Evolutionary conservation across 2,113 vertebrate species (phyloP), one percentile per base, ranked within the genome.

Genomic region (Struthidea cinerea): DNA sequence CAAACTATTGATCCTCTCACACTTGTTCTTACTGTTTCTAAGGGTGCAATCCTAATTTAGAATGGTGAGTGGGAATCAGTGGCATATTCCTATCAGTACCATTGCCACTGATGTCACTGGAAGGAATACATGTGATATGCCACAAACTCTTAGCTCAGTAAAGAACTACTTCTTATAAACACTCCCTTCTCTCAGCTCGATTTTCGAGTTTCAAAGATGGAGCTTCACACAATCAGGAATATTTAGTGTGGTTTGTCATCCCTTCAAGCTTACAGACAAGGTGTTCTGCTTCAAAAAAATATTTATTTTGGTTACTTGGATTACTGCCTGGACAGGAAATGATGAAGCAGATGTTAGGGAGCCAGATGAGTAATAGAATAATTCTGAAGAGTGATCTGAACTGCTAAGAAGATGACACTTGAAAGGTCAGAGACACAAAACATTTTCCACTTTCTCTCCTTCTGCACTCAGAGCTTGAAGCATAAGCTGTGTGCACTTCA

Each of bases 241-340:
- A 92, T 96, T 96, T 94, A 91, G 52, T 91, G 78, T 46, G 27
- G 61, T 63, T 94, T 97, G 19, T 87, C 77, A 94, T 89, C 64
- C 68, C 77, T 81, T 39, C 42, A 85, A 91, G 70, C 41, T 93
- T 91, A 93, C 87, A 85, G 89, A 84, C 65, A 96, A 97, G 86
- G 69, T 97, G 61, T 83, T 83, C 80, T 94, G 33, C 50, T 94
- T 97, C 61, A 89, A 88, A 94, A 94, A 95, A 96, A 68, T 37
- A 89, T 80, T 93, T 96, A 93, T 95, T 94, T 93, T 96, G 64
- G 75, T 93, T 97, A 84, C 56, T 94, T 96, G 87, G 82, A 96
- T 94, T 93, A 69, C 52, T 89, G 79, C 82, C 94, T 94, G 91
- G 78, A 37, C 60, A 84, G 94, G 79, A 94, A 85, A 84, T 6